These are phyloP conservation scores for Therioaphis trifolii DNA, from an alignment of 2,888 invertebrate genomes.

Conservation along the genomic window DNA sequence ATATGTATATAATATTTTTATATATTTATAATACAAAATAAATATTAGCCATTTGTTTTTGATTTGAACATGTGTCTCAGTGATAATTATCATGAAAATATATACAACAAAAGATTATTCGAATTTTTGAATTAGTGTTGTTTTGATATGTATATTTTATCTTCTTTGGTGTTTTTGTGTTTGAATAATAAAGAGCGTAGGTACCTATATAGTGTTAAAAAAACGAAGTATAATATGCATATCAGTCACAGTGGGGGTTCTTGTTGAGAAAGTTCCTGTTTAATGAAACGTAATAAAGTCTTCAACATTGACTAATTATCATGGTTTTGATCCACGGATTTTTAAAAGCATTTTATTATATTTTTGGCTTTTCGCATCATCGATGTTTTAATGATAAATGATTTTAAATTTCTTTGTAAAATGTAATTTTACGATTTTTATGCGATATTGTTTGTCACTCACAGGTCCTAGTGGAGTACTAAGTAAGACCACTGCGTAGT, in stretches of 20 bases:
- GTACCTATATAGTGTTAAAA: conserved; percentile 26
- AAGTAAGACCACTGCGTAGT: too few relatives aligned
- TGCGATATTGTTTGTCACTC: too few relatives aligned
- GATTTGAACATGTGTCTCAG: not conserved
- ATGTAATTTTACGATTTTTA: too few relatives aligned
- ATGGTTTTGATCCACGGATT: not conserved
- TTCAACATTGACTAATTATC: conserved; percentile 51
- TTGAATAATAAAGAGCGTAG: conserved; percentile 29
- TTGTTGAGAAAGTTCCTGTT: conserved; percentile 49
- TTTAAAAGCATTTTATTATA: not conserved
- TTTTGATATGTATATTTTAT: conserved; percentile 54
- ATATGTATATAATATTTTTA: too few relatives aligned
- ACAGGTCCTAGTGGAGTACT: too few relatives aligned
- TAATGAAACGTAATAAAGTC: conserved; percentile 49
- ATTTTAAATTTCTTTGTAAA: conserved; percentile 22
- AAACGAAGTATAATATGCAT: conserved; percentile 25
- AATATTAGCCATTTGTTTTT: not conserved
- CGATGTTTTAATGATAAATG: conserved; percentile 14
- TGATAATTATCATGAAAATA: not conserved
- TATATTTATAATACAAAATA: too few relatives aligned
- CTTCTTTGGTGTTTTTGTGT: conserved; percentile 47
- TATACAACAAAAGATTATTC: not conserved
- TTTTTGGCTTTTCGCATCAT: not conserved
- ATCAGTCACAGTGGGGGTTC: conserved; percentile 31
- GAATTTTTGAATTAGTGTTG: conserved; percentile 15